Base-by-base conservation (phyloP, 2,888 invertebrate species). In the Plusia festucae region DNA sequence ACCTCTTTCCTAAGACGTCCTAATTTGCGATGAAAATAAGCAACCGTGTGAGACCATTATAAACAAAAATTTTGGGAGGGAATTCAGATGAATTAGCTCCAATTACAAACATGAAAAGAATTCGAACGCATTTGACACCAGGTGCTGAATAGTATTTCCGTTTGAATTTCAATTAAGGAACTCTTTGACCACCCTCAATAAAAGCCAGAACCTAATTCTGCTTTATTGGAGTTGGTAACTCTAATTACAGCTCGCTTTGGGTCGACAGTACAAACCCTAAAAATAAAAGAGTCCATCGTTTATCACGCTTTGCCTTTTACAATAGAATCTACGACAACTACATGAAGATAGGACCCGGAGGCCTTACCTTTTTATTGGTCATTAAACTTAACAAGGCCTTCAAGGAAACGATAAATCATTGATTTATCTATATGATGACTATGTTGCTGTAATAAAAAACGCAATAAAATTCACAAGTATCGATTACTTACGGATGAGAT, bases 341-440 rank as follows among this genome's bases (percentile, higher is more conserved):
- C 46, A 70, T 70, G 70, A 70, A 67, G 68, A 77, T 70, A 51
- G 71, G 67, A 61, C 64, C 57, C 65, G 59, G 60, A 76, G 65
- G 70, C 70, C 72, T 79, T 74, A 78, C 79, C 78, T 81, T 86
- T 89, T 89, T 88, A 88, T 86, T 81, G 76, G 73, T 76, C 81
- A 87, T 88, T 82, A 88, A 88, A 86, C 81, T 82, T 79, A 81
- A 86, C 79, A 84, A 83, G 74, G 77, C 72, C 73, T 83, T 80
- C 73, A 72, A 80, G 82, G 82, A 83, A 85, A 85, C 80, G 79
- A 84, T 86, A 85, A 85, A 85, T 88, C 82, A 85, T 84, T 74
- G 77, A 85, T 85, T 88, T 83, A 86, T 84, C 78, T 81, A 76
- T 76, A 74, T 72, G 81, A 82, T 81, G 82, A 84, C 78, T 81